These are phyloP conservation scores for Macrophya alboannulata DNA, from an alignment of 2,888 invertebrate genomes.

Conservation along the genomic window DNA sequence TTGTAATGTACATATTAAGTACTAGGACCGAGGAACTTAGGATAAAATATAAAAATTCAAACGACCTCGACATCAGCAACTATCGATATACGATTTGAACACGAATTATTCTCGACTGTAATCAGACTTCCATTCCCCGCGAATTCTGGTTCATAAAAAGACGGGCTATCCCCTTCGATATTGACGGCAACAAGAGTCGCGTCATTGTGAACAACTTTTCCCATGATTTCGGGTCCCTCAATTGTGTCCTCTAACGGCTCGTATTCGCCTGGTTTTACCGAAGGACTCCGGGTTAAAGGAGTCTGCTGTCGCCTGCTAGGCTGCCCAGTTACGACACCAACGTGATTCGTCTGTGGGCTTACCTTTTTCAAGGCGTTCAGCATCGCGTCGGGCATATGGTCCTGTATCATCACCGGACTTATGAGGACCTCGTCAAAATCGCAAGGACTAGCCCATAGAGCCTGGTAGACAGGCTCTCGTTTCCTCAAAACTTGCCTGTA, in stretches of 20 bases:
- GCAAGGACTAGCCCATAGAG: slow-evolving; percentile 91
- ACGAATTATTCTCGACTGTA: slow-evolving; percentile 12
- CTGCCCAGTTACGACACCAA: slow-evolving; percentile 51
- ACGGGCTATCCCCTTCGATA: slow-evolving; percentile 53
- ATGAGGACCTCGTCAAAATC: slow-evolving; percentile 94
- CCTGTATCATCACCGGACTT: slow-evolving; percentile 94
- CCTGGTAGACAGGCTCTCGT: slow-evolving; percentile 92
- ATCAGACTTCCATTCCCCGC: not conserved
- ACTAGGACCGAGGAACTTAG: not conserved
- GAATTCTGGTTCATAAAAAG: slow-evolving; percentile 46
- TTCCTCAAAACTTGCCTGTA: slow-evolving; percentile 86
- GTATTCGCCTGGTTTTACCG: slow-evolving; percentile 73
- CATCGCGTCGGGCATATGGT: slow-evolving; percentile 95
- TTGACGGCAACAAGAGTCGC: slow-evolving; percentile 50
- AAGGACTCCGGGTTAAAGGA: slow-evolving; percentile 70
- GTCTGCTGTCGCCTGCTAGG: slow-evolving; percentile 60
- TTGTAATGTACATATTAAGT: not conserved
- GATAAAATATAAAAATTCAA: slow-evolving; percentile 12
- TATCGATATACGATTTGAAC: slow-evolving; percentile 63
- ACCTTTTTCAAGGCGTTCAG: slow-evolving; percentile 93
- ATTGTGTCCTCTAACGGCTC: slow-evolving; percentile 73
- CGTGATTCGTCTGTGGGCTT: slow-evolving; percentile 73
- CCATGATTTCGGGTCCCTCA: slow-evolving; percentile 65
- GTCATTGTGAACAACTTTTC: slow-evolving; percentile 57
- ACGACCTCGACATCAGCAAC: slow-evolving; percentile 71